phyloP scores from a whole-genome alignment of 2,113 vertebrate genomes.

The Mohoua ochrocephala region DNA sequence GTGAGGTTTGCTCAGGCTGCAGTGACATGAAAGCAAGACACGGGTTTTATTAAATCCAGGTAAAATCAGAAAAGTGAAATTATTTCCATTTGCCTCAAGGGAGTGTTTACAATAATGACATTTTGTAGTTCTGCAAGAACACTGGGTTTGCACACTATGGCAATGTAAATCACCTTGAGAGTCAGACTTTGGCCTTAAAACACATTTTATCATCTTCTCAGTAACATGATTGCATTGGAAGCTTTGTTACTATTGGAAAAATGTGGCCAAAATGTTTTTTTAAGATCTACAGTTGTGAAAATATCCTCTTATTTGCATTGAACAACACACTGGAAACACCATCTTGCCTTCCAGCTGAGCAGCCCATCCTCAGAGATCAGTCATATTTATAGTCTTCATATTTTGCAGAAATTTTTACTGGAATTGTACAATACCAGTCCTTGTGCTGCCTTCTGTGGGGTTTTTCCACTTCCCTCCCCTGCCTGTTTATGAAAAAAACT shows the following conservation, averaged over 20 bases:
- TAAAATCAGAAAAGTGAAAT: background rate
- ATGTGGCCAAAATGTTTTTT: background rate
- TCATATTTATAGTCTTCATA: background rate
- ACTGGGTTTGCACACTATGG: accelerated
- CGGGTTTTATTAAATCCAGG: background rate
- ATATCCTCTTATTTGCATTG: background rate
- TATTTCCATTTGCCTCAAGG: background rate
- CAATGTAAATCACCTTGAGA: background rate
- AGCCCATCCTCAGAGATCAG: background rate
- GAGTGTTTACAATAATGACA: background rate
- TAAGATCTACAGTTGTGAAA: background rate
- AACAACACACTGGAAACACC: background rate
- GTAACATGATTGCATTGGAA: background rate
- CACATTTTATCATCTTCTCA: background rate
- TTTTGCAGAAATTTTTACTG: background rate
- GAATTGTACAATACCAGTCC: background rate
- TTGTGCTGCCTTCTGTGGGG: accelerated
- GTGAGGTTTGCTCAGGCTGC: background rate
- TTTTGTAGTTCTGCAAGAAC: background rate
- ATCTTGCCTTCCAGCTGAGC: background rate
- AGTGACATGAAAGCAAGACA: background rate
- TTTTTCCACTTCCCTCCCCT: background rate
- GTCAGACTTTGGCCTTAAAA: background rate
- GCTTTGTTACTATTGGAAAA: background rate
- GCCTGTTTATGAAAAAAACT: background rate